Conservation (phyloP, 2,797 vertebrate genomes). For the Phrynocephalus forsythii region DNA sequence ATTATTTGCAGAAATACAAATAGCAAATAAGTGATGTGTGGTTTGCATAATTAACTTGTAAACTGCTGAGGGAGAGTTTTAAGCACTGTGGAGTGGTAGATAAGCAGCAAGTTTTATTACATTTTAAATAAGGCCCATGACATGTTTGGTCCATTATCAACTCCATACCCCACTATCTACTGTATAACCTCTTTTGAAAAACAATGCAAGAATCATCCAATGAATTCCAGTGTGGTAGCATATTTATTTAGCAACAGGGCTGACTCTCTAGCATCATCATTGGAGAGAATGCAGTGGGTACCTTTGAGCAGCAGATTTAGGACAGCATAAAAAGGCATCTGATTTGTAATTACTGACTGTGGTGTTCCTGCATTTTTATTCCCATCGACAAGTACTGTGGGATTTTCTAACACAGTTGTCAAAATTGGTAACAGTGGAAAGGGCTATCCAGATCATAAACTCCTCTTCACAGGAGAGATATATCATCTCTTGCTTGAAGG, state of each 20-base stretch:
- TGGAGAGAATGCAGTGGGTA: background rate
- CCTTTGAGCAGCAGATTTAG: background rate
- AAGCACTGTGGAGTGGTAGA: too few relatives aligned
- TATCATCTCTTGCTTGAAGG: too few relatives aligned
- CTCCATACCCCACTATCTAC: background rate
- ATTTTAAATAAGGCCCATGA: too few relatives aligned
- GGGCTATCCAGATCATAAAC: too few relatives aligned
- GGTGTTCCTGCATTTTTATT: background rate
- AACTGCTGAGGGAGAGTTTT: too few relatives aligned
- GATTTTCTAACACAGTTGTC: background rate
- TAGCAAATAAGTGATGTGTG: too few relatives aligned
- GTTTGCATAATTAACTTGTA: too few relatives aligned
- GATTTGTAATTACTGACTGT: background rate
- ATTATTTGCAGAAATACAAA: too few relatives aligned
- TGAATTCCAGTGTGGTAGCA: background rate
- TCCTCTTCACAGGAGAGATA: too few relatives aligned
- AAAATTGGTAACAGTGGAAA: background rate
- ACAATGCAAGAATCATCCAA: background rate
- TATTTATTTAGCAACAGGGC: background rate
- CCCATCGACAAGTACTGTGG: background rate
- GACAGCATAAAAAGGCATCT: background rate
- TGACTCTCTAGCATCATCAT: too few relatives aligned
- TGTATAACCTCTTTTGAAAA: background rate
- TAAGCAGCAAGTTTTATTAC: too few relatives aligned
- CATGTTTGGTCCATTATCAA: accelerated